Conservation (phyloP, 2,888 invertebrate genomes). For the Eremobia ochroleuca region DNA sequence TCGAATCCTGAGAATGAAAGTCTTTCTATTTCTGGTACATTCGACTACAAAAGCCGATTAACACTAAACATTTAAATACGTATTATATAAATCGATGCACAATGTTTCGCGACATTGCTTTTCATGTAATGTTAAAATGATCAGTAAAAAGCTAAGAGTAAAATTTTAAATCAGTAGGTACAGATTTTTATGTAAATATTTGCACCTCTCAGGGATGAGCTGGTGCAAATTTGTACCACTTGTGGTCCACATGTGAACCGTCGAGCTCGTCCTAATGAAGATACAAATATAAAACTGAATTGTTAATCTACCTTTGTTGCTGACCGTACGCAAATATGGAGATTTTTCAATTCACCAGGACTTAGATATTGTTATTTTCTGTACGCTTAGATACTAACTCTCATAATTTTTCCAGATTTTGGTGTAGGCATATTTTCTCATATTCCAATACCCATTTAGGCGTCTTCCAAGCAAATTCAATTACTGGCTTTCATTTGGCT, state of each 20-base stretch:
- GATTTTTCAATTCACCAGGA: neutral
- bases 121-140: neutral
- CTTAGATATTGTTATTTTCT: neutral
- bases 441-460: slow-evolving; percentile 19
- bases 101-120: neutral
- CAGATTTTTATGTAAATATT: too few relatives aligned
- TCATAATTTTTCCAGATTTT: neutral
- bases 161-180: neutral
- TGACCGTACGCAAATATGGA: too few relatives aligned
- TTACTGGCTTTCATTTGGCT: slow-evolving; percentile 52
- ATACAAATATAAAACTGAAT: neutral
- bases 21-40: neutral
- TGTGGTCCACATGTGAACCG: too few relatives aligned
- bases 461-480: slow-evolving; percentile 34
- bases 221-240: too few relatives aligned
- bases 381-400: neutral
- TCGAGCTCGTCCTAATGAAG: too few relatives aligned
- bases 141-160: neutral
- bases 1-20: neutral
- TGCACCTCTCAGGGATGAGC: too few relatives aligned
- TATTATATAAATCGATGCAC: neutral
- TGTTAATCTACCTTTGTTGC: neutral
- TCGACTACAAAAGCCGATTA: neutral
- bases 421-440: neutral
- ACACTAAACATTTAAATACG: neutral